Evolutionary conservation across 1,140 invertebrate genomes (phyloP).

Genomic region (Hesperophylax magnus): DNA sequence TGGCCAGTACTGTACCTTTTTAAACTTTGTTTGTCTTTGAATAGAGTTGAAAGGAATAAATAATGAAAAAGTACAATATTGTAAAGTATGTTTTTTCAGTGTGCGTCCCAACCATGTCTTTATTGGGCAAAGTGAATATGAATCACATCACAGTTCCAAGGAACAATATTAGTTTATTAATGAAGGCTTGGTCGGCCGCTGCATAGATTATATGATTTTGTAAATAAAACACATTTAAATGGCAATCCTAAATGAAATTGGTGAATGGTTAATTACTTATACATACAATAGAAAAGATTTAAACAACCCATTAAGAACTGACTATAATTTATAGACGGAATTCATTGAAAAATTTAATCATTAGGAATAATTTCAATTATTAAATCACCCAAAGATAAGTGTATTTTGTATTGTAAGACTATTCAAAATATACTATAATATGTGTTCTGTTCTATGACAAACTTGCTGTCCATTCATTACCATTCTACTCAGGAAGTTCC

Average conservation of each 20-base stretch:
- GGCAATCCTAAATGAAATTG: background rate
- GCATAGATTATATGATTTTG: background rate
- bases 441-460: background rate
- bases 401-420: slow-evolving; percentile 34
- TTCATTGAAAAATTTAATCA: slow-evolving; percentile 8
- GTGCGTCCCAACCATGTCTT: no score
- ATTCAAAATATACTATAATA: slow-evolving; percentile 6
- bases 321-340: slow-evolving; percentile 20
- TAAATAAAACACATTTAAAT: slow-evolving; percentile 14
- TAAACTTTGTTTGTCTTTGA: no score
- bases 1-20: no score
- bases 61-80: no score
- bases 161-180: no score
- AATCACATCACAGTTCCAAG: no score
- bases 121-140: no score
- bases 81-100: no score
- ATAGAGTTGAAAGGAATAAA: no score
- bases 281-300: background rate
- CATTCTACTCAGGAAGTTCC: no score
- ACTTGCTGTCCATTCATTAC: no score
- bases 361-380: slow-evolving; percentile 32
- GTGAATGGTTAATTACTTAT: slow-evolving; percentile 20
- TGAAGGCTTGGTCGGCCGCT: no score
- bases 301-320: background rate
- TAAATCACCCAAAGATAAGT: slow-evolving; percentile 32